phyloP scores from a whole-genome alignment of 2,888 invertebrate species.

The Myopa tessellatipennis region DNA sequence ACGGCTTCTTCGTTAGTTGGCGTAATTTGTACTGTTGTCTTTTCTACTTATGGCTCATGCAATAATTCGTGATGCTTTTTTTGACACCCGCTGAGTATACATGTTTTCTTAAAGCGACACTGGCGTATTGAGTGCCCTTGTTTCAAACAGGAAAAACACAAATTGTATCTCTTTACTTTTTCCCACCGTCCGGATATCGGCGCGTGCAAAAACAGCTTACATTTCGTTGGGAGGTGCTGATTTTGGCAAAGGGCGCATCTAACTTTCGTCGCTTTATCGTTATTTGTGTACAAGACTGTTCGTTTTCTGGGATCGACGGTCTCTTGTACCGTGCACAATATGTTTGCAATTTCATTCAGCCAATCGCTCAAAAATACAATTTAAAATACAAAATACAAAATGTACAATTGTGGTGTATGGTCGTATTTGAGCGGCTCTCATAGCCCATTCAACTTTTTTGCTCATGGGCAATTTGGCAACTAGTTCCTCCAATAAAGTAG shows the following conservation, averaged over 20 bases:
- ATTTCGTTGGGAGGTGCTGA: neutral
- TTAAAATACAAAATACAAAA: no score
- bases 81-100: neutral
- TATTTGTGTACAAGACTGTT: neutral
- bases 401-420: conserved; percentile 25
- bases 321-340: neutral
- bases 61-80: neutral
- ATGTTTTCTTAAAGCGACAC: neutral
- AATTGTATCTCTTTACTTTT: neutral
- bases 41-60: neutral
- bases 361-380: no score
- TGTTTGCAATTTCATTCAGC: conserved; percentile 9
- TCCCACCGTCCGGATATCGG: neutral
- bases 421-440: conserved; percentile 12
- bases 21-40: neutral
- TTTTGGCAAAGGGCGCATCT: neutral
- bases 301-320: neutral
- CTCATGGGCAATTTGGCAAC: conserved; percentile 38
- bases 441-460: conserved; percentile 44
- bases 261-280: neutral
- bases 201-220: neutral
- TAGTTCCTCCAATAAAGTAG: conserved; percentile 42
- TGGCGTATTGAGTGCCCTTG: neutral
- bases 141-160: conserved; percentile 23
- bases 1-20: neutral